Percentiles rank a stretch among this genome's conserved stretches.
These are phyloP conservation scores for Agriopis marginaria DNA, from an alignment of 2,888 invertebrate species.

Conservation along the genomic window DNA sequence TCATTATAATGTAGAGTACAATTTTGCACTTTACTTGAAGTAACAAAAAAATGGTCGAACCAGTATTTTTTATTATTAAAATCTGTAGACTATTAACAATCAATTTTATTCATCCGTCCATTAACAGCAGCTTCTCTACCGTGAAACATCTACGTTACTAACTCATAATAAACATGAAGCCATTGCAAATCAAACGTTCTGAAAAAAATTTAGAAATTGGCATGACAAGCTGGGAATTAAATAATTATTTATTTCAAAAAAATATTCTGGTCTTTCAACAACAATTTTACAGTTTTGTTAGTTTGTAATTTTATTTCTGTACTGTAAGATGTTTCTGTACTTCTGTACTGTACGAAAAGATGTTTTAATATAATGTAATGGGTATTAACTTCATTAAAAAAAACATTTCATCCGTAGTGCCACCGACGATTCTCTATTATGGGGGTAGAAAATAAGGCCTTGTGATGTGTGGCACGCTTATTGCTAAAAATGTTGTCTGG, in stretches of 20 bases:
- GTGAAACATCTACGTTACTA: conserved; percentile 18
- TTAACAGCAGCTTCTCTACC: conserved; percentile 8
- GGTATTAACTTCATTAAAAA: too few species aligned
- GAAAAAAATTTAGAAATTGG: conserved; percentile 3
- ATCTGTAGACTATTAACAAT: conserved; percentile 20
- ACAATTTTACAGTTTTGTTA: too few species aligned
- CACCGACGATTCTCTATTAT: too few species aligned
- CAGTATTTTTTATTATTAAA: neutral
- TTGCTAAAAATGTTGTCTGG: too few species aligned
- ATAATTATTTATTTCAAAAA: neutral
- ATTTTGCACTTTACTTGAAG: neutral
- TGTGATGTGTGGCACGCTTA: too few species aligned
- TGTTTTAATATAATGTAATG: too few species aligned
- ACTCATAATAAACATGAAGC: conserved; percentile 18
- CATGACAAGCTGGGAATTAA: neutral
- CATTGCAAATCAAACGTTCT: conserved; percentile 4
- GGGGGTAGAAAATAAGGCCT: too few species aligned
- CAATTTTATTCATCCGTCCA: conserved; percentile 19
- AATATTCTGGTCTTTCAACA: too few species aligned
- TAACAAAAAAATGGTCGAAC: neutral
- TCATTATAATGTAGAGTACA: neutral
- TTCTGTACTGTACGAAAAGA: too few species aligned
- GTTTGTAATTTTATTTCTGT: too few species aligned
- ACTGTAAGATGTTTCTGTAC: too few species aligned
- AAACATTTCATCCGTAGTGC: too few species aligned